Conservation (phyloP, 2,797 vertebrate species). For the Centroberyx gerrardi region DNA sequence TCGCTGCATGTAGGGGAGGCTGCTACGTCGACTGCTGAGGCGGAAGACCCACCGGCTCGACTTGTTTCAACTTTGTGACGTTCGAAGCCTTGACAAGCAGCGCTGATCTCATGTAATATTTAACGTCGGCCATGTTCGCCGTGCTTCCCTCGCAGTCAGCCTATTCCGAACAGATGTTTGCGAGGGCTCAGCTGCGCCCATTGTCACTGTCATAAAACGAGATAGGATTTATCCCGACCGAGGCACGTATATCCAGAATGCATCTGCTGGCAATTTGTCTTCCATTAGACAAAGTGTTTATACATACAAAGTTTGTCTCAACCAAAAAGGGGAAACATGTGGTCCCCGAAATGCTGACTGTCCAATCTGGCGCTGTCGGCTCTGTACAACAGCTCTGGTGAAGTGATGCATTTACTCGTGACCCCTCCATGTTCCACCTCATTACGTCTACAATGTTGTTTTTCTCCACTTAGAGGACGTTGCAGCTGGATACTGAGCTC, state of each 20-base stretch:
- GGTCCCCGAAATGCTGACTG: conserved; percentile 71
- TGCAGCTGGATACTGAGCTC: conserved; percentile 75
- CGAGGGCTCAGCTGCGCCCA: conserved; percentile 34
- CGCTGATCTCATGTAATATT: conserved; percentile 7
- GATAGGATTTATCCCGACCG: conserved; percentile 17
- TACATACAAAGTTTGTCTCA: conserved; percentile 49
- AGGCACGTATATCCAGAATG: conserved; percentile 44
- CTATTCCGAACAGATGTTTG: conserved; percentile 47
- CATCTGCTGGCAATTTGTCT: conserved; percentile 75
- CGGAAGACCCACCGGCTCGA: too few species aligned
- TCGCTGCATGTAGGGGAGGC: too few species aligned
- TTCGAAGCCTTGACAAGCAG: conserved; percentile 2
- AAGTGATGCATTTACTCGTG: conserved; percentile 78
- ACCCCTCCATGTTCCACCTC: conserved; percentile 78
- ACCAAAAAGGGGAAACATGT: conserved; percentile 63
- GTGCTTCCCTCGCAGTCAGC: conserved; percentile 4
- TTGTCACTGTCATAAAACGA: conserved; percentile 25
- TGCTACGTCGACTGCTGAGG: too few species aligned
- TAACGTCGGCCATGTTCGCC: not conserved
- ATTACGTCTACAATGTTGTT: conserved; percentile 81
- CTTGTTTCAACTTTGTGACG: not conserved
- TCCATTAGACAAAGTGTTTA: conserved; percentile 52
- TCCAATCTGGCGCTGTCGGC: conserved; percentile 74
- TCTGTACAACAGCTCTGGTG: conserved; percentile 65
- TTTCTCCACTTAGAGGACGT: conserved; percentile 69